Evolutionary conservation across 2,888 invertebrate species (phyloP).

Genomic region (Drosophila cyrtoloma): DNA sequence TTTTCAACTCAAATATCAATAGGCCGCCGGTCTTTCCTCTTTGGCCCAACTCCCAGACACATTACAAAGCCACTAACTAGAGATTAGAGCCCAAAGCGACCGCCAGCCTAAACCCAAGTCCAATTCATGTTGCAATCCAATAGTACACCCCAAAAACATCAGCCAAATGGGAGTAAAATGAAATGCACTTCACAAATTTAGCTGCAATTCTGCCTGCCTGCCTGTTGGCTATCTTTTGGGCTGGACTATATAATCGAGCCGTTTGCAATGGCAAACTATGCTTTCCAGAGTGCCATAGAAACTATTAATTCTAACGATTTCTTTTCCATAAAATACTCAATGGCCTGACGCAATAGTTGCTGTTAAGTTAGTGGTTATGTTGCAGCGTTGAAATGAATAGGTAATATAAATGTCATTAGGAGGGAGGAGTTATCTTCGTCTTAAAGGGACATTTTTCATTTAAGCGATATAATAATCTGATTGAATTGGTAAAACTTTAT

Average conservation of each 20-base stretch:
- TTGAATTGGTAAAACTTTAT: background rate
- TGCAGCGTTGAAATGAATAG: background rate
- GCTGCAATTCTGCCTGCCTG: background rate
- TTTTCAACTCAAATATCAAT: conserved; percentile 55
- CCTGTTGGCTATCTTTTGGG: background rate
- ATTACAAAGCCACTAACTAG: conserved; percentile 34
- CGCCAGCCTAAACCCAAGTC: conserved; percentile 5
- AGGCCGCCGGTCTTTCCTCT: conserved; percentile 11
- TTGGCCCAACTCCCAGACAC: background rate
- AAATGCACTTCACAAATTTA: conserved; percentile 20
- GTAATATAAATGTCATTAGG: background rate
- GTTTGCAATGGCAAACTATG: conserved; percentile 10
- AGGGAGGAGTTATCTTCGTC: background rate
- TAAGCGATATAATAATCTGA: background rate
- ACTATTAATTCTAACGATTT: conserved; percentile 10
- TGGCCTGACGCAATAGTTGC: background rate
- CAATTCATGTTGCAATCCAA: conserved; percentile 26
- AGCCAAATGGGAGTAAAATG: background rate
- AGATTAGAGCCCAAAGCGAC: conserved; percentile 25
- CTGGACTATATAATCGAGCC: background rate
- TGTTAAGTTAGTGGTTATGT: background rate
- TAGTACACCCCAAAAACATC: background rate
- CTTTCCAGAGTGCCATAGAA: background rate
- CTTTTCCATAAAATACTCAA: background rate
- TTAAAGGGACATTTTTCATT: background rate